Conservation (phyloP, 92 coral and sea anemone species). For the Muricea muricata region DNA sequence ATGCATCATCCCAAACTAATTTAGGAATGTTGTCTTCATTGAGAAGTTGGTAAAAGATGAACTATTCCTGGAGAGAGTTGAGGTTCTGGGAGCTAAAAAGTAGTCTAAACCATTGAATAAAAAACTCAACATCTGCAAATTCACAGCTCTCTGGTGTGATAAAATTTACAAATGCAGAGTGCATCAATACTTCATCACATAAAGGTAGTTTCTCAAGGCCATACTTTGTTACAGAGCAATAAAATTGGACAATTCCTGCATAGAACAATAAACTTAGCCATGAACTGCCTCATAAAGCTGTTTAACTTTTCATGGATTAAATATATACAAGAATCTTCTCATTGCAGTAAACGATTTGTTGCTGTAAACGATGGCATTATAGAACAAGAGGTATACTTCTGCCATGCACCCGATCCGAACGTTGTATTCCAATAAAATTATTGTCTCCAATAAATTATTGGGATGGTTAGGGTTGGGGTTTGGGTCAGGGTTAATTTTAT, state of each 20-base stretch:
- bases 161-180: not conserved
- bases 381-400: constrained; percentile 62
- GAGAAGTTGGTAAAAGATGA: too few relatives aligned
- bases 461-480: too few relatives aligned
- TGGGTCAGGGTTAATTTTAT: too few relatives aligned
- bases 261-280: constrained; percentile 59
- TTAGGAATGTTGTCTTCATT: constrained; percentile 54
- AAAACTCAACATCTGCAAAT: too few relatives aligned
- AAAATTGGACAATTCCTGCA: constrained; percentile 60
- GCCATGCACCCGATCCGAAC: too few relatives aligned
- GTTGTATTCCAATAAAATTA: too few relatives aligned
- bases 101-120: too few relatives aligned
- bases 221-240: constrained; percentile 53
- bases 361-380: constrained; percentile 61
- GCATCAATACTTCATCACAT: constrained; percentile 62
- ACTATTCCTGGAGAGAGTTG: too few relatives aligned
- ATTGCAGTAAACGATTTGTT: constrained; percentile 69
- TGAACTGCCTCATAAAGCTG: constrained; percentile 61
- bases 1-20: constrained; percentile 58
- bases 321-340: constrained; percentile 71
- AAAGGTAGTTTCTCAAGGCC: constrained; percentile 61
- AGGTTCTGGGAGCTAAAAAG: too few relatives aligned
- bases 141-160: constrained; percentile 55
- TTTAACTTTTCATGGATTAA: constrained; percentile 40
- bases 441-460: too few relatives aligned